Evolutionary conservation across 2,888 invertebrate genomes (phyloP).

Genomic region (Ormyrus rosae): DNA sequence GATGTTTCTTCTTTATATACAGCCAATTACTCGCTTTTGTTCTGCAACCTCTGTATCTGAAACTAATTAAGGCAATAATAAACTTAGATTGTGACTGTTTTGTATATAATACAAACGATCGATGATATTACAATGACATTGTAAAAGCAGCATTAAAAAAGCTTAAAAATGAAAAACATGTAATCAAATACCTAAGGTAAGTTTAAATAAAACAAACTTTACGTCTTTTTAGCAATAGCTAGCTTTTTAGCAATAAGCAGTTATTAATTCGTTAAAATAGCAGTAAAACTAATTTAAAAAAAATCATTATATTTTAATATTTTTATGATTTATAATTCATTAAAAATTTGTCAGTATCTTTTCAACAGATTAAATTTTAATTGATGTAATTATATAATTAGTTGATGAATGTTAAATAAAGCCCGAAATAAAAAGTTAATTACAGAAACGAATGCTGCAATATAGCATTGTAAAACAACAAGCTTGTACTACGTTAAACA

Average conservation of each 20-base stretch:
- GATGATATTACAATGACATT: neutral
- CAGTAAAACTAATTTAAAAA: too few relatives aligned
- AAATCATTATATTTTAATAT: too few relatives aligned
- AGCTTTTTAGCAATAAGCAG: too few relatives aligned
- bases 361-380: too few relatives aligned
- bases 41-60: conserved; percentile 68
- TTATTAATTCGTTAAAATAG: too few relatives aligned
- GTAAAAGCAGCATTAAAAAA: conserved; percentile 24
- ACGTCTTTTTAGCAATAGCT: too few relatives aligned
- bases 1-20: conserved; percentile 65
- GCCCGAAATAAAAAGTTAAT: neutral
- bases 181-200: too few relatives aligned
- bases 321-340: too few relatives aligned
- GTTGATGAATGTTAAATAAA: neutral
- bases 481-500: too few relatives aligned
- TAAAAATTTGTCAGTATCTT: too few relatives aligned
- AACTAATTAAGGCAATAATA: conserved; percentile 57
- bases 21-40: conserved; percentile 70
- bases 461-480: neutral
- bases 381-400: neutral
- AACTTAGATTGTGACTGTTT: neutral
- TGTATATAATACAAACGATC: neutral
- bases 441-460: neutral
- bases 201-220: neutral
- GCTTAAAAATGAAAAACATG: neutral